Base-by-base conservation (phyloP, 1,140 invertebrate species). In the Bombus affinis region DNA sequence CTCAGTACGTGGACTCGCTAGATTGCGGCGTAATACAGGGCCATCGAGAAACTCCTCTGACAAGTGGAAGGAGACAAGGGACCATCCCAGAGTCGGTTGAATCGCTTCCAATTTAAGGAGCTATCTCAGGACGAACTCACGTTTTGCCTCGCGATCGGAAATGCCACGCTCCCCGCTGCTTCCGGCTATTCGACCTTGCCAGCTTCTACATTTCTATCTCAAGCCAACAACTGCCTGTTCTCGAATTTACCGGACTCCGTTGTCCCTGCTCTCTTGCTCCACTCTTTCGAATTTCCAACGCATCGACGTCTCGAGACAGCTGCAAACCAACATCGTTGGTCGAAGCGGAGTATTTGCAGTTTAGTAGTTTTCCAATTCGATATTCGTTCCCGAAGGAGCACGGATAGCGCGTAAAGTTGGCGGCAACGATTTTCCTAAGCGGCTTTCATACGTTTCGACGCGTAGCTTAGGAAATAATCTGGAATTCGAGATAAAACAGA, bases 61-160 rank as follows among this genome's bases (percentile, higher is more conserved):
- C 72, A 66, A 73, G 47, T 74, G 72, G 57, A 47, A 42, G 42
- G 42, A 82, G 79, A 71, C 66, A 57, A 42, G 44, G 32, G 44
- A 47, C 18, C 39, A 65, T 74, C 39, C 3, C 5, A n/a, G 28
- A 57, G 4, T 28, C 80, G 35, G 39, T 28, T 73, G 80, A 82
- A 82, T 82, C 81, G 81, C 18, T 47, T 82, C 59, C 70, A 74
- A 73, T 82, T 82, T 82, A 74, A 66, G 32, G 32, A 74, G 32
- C 53, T n/a, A 28, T 65, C 70, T 10, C 35, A 28, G 22, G 28
- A 12, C 18, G 28, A 73, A 25, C 47, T 59, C 79, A 15, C 79
- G 70, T 59, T 81, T 72, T n/a, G 68, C 47, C 35, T 37, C 25
- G 44, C 68, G 66, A 37, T 81, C 68, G 66, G 25, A 81, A 39